These are phyloP conservation scores for Phoebastria nigripes DNA, from an alignment of 2,797 vertebrate genomes.

Conservation along the genomic window DNA sequence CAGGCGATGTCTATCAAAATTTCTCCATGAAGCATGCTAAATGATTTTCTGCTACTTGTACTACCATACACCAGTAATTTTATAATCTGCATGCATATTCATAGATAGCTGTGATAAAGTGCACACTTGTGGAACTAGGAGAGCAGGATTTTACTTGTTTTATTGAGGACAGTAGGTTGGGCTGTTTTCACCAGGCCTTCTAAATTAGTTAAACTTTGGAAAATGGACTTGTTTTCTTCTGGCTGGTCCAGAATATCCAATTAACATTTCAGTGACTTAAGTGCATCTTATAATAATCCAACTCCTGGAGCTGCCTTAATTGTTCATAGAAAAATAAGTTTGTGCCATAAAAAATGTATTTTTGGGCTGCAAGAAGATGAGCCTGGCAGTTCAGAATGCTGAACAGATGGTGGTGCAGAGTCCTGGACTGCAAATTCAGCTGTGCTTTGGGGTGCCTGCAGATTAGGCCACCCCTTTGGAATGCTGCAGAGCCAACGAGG, in stretches of 20 bases:
- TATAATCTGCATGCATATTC: background rate
- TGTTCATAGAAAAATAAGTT: constrained; percentile 20
- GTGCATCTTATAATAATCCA: background rate
- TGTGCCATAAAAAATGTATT: constrained; percentile 21
- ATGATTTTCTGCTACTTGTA: background rate
- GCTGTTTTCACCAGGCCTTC: background rate
- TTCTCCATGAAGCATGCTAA: background rate
- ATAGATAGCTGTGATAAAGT: background rate
- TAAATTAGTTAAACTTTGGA: background rate
- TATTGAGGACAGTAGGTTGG: background rate
- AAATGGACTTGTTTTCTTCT: background rate
- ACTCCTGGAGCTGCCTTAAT: background rate
- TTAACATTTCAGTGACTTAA: constrained; percentile 8
- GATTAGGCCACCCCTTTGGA: constrained; percentile 12
- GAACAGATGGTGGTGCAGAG: constrained; percentile 31
- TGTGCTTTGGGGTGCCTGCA: background rate
- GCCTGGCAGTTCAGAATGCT: background rate
- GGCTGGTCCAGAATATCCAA: background rate
- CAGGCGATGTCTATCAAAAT: background rate
- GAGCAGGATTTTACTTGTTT: background rate
- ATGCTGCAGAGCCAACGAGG: background rate
- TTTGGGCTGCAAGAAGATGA: background rate
- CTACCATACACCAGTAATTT: background rate
- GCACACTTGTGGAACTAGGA: background rate
- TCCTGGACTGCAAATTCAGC: constrained; percentile 6